These are phyloP conservation scores for Emydura subglobosa DNA, from an alignment of 2,113 vertebrate species.

Conservation along the genomic window DNA sequence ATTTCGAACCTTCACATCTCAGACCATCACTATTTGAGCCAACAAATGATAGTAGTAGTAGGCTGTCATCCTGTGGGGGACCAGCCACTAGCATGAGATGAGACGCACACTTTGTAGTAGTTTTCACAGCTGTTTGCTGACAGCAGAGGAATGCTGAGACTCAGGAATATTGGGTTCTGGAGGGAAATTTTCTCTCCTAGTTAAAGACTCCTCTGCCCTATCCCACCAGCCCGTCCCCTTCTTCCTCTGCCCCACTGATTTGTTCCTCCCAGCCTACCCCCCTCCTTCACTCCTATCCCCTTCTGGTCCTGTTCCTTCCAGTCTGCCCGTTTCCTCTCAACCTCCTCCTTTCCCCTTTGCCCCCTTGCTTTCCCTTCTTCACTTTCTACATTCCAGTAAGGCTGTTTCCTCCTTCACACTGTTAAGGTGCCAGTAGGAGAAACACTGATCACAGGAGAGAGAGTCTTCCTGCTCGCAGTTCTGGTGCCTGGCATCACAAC, in stretches of 20 bases:
- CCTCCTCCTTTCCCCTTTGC: background rate
- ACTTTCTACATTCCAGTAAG: slow-evolving; percentile 9
- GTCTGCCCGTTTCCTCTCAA: background rate
- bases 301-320: background rate
- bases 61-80: background rate
- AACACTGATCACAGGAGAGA: background rate
- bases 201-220: background rate
- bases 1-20: background rate
- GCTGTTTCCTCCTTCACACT: slow-evolving; percentile 34
- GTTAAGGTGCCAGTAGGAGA: background rate
- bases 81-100: background rate
- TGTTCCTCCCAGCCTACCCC: background rate
- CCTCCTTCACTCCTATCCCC: no score
- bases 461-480: background rate
- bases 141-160: background rate
- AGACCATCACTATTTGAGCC: background rate
- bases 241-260: background rate
- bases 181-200: background rate
- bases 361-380: background rate
- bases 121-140: background rate
- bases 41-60: background rate
- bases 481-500: slow-evolving; percentile 67
- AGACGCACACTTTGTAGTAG: background rate
- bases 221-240: background rate
- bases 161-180: background rate